These are phyloP conservation scores for Catharus minimus DNA, from an alignment of 2,113 vertebrate genomes.

Conservation along the genomic window DNA sequence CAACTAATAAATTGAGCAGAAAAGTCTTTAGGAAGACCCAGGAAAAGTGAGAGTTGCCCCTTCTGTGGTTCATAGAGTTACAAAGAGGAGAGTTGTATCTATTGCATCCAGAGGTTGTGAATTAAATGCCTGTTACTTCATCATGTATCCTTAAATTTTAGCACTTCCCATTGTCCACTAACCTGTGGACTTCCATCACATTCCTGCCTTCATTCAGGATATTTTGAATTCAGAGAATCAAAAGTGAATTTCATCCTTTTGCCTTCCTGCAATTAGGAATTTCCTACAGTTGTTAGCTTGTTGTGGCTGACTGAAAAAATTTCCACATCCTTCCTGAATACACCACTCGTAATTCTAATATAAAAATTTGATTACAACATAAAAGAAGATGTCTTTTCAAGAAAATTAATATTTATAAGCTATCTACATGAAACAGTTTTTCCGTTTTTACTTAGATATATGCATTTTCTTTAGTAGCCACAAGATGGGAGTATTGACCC, in stretches of 20 bases:
- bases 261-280: background rate
- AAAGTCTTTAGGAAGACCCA: background rate
- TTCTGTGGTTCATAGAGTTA: background rate
- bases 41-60: background rate
- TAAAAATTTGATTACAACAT: background rate
- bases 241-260: background rate
- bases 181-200: background rate
- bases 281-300: background rate
- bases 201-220: background rate
- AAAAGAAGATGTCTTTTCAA: background rate
- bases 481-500: slow-evolving; percentile 75
- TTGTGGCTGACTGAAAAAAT: background rate
- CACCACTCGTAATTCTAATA: background rate
- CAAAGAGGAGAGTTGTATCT: background rate
- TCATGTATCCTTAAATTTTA: background rate
- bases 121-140: background rate
- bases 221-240: background rate
- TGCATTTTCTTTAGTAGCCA: slow-evolving; percentile 56
- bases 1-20: background rate
- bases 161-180: background rate
- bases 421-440: rapidly evolving
- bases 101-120: rapidly evolving
- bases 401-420: background rate
- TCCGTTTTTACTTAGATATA: background rate
- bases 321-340: background rate